Evolutionary conservation across 2,113 vertebrate genomes (phyloP).

Genomic region (Semnornis frantzii): DNA sequence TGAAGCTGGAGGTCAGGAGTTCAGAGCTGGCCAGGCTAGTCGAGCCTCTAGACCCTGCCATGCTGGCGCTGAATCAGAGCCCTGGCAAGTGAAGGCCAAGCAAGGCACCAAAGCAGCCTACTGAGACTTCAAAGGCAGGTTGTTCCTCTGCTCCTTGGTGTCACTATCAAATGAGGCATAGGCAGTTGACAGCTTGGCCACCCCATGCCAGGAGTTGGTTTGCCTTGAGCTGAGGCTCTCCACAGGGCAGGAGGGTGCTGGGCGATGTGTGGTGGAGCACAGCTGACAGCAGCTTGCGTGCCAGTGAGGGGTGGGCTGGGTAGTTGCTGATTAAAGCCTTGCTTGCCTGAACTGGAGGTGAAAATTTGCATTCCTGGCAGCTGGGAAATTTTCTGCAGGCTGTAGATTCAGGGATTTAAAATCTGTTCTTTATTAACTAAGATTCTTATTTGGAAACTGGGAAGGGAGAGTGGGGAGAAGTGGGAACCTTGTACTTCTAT

Average conservation of each 20-base stretch:
- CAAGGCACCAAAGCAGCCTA: neutral
- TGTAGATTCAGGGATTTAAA: neutral
- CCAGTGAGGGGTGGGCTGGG: neutral
- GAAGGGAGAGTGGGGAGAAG: neutral
- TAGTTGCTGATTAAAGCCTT: neutral
- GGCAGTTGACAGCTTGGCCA: neutral
- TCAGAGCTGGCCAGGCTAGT: neutral
- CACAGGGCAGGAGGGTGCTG: neutral
- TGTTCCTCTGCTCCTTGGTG: neutral
- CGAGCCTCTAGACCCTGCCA: neutral
- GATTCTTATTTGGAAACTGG: neutral
- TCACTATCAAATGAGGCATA: neutral
- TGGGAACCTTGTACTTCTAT: neutral
- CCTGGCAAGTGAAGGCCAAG: neutral
- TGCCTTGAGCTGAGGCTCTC: neutral
- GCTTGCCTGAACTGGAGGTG: neutral
- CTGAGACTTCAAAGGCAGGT: neutral
- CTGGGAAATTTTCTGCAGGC: neutral
- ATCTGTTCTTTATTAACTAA: neutral
- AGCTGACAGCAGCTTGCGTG: neutral
- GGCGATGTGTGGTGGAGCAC: neutral
- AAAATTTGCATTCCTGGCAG: neutral
- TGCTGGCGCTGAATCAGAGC: neutral
- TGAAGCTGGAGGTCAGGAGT: neutral
- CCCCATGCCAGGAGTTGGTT: rapidly evolving